Conservation (phyloP, 2,888 invertebrate species). For the Sepioteuthis lessoniana region DNA sequence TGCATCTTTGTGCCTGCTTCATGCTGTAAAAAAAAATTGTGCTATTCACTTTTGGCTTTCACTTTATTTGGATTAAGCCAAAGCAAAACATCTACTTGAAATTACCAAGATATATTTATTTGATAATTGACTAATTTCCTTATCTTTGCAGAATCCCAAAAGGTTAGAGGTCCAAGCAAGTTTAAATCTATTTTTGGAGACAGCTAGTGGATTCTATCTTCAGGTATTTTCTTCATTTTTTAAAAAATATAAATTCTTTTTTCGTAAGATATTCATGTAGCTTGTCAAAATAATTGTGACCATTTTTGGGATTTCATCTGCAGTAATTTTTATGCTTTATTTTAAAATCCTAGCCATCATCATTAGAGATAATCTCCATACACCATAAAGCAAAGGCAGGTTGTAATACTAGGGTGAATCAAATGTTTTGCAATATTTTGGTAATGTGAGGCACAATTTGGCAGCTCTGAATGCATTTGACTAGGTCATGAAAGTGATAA, state of each 20-base stretch:
- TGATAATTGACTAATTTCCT: slow-evolving; percentile 42
- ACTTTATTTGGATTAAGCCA: too few relatives aligned
- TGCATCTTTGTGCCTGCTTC: too few relatives aligned
- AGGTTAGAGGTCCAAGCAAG: slow-evolving; percentile 85
- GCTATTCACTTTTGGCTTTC: too few relatives aligned
- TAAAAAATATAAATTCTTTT: not conserved
- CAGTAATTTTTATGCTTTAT: not conserved
- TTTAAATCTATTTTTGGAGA: slow-evolving; percentile 86
- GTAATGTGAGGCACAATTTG: too few relatives aligned
- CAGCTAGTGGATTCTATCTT: slow-evolving; percentile 89
- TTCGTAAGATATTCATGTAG: not conserved
- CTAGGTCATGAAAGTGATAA: too few relatives aligned
- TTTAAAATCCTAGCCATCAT: not conserved
- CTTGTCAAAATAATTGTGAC: not conserved
- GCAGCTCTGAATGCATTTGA: too few relatives aligned
- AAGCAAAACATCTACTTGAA: not conserved
- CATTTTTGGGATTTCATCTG: not conserved
- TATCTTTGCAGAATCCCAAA: slow-evolving; percentile 80
- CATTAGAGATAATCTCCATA: not conserved
- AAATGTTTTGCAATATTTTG: too few relatives aligned
- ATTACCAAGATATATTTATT: not conserved
- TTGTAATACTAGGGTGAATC: not conserved
- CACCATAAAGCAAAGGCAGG: not conserved
- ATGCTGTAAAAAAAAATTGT: too few relatives aligned
- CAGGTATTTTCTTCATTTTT: slow-evolving; percentile 66